Evolutionary conservation across 2,888 invertebrate species (phyloP).

Genomic region (Mycalesis mineus): DNA sequence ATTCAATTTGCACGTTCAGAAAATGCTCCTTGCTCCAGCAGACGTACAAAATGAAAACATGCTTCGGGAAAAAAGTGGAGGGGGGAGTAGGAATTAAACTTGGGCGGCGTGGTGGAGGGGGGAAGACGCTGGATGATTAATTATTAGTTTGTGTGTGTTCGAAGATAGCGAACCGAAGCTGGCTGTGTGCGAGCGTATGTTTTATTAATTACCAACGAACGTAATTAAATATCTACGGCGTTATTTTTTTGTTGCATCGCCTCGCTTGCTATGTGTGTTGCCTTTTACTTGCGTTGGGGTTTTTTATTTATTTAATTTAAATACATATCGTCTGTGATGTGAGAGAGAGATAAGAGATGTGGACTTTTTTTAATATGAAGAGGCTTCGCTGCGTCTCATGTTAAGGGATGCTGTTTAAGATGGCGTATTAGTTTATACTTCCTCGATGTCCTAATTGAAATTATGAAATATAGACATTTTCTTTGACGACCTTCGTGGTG

Average conservation of each 20-base stretch:
- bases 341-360: too few species aligned
- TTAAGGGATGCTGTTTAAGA: too few species aligned
- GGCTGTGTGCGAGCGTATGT: conserved; percentile 30
- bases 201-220: conserved; percentile 27
- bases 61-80: conserved; percentile 60
- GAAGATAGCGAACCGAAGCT: conserved; percentile 41
- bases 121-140: conserved; percentile 74
- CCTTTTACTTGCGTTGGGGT: background rate
- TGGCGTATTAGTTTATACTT: too few species aligned
- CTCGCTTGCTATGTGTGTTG: background rate
- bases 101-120: conserved; percentile 44
- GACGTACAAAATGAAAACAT: conserved; percentile 72
- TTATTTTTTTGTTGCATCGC: conserved; percentile 15
- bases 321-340: too few species aligned
- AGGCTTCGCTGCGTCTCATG: too few species aligned
- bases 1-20: conserved; percentile 71
- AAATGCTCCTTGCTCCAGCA: conserved; percentile 43
- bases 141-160: conserved; percentile 77
- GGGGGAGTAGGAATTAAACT: conserved; percentile 72
- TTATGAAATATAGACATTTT: too few species aligned
- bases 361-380: too few species aligned
- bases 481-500: too few species aligned
- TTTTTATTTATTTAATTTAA: too few species aligned
- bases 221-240: conserved; percentile 34
- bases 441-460: too few species aligned